Percentiles rank a stretch among this genome's conserved stretches.
These are phyloP conservation scores for Chloebia gouldiae DNA, from an alignment of 2,113 vertebrate species.

Conservation along the genomic window DNA sequence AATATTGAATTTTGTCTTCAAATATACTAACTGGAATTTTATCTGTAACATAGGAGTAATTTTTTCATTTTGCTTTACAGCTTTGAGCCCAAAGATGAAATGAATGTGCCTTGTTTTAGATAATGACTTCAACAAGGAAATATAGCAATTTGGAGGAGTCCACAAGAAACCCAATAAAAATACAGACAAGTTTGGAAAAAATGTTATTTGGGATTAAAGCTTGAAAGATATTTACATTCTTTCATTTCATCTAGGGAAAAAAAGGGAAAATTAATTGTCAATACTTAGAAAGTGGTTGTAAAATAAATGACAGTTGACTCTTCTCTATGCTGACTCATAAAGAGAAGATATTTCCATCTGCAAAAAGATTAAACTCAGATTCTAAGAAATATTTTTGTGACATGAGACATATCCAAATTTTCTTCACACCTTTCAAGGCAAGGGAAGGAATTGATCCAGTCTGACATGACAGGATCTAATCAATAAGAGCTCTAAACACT, in stretches of 20 bases:
- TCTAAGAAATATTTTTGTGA: background rate
- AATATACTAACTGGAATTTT: background rate
- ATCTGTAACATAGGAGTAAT: background rate
- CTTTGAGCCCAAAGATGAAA: background rate
- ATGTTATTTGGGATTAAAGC: background rate
- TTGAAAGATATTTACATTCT: background rate
- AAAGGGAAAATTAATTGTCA: background rate
- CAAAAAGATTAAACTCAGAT: background rate
- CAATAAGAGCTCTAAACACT: background rate
- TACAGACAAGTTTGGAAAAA: background rate
- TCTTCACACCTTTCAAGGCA: background rate
- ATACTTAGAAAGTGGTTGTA: background rate
- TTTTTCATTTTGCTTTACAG: background rate
- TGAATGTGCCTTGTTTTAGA: background rate
- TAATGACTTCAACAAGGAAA: background rate
- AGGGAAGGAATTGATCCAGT: background rate
- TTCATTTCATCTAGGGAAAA: background rate
- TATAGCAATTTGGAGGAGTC: background rate
- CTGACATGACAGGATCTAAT: background rate
- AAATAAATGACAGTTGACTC: background rate
- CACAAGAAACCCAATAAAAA: background rate
- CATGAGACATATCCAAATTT: background rate
- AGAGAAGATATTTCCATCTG: background rate
- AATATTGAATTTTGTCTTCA: background rate
- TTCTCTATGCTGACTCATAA: background rate